Evolutionary conservation across 23 tunicate species (phyloP), one percentile per base, ranked within the genome.

Genomic region (Ciona savignyi): DNA sequence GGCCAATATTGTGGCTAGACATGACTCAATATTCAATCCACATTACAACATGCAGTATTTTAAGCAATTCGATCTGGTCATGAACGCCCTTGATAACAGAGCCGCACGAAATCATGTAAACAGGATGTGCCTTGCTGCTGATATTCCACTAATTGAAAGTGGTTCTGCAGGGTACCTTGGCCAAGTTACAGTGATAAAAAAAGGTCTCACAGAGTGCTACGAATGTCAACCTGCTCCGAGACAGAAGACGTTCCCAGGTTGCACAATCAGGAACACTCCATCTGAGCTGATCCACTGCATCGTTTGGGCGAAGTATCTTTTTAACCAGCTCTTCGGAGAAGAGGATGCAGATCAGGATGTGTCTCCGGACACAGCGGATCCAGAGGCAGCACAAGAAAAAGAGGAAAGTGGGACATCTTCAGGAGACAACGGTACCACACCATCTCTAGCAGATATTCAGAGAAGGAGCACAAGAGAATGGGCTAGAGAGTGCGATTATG

Each of bases 321-420:
- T 92, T 62, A 92, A 85, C 66, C 98, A 92, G 79, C 68, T 92
- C 21, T 92, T 92, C 60, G 98, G 98, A 23, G 98, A 92, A 66
- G 93, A 85, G 30, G 98, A 92, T 81, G 98, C 87, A 32, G 98
- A 92, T 62, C 88, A 85, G 64, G 98, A 92, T 76, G 98, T 92
- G 33, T 85, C 98, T 62, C 98, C 98, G 68, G 98, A 92, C 67
- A 81, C 93, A 23, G 87, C 79, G 27, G 98, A 92, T 66, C 86
- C 86, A 35, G 97, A 90, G 75, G 86, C 86, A 15, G 49, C 26
- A 22, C n/a, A n/a, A n/a, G n/a, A n/a, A n/a, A n/a, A n/a, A n/a
- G 72, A 65, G 23, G 29, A 26, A 65, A 76, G 35, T 2, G 31
- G 63, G 28, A 70, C 3, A 48, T 23, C 33, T 68, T 35, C 70